Conservation (phyloP, 2,888 invertebrate genomes). For the Luperina testacea region DNA sequence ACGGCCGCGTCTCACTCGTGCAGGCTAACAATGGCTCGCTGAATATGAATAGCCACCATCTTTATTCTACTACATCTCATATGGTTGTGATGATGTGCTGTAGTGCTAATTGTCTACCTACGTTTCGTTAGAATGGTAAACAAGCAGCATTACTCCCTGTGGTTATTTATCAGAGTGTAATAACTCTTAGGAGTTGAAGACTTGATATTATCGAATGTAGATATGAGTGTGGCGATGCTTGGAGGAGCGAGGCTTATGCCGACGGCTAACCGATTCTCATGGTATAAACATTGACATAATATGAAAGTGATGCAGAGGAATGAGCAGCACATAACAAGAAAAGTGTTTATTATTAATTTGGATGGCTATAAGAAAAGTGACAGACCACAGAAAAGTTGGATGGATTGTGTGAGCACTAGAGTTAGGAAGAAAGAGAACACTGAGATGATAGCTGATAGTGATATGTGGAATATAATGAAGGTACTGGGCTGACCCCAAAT, state of each 20-base stretch:
- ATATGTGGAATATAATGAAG: background rate
- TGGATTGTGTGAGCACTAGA: background rate
- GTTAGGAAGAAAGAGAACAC: background rate
- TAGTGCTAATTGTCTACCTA: conserved; percentile 27
- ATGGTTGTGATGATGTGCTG: conserved; percentile 39
- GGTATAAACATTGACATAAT: background rate
- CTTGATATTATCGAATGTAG: conserved; percentile 10
- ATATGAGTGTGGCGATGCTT: background rate
- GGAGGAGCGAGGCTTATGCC: background rate
- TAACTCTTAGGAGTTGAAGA: conserved; percentile 4
- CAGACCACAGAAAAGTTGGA: background rate
- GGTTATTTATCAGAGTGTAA: conserved; percentile 14
- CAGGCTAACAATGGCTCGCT: conserved; percentile 43
- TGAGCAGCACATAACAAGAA: background rate
- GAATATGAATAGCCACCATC: conserved; percentile 45
- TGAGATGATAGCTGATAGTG: background rate
- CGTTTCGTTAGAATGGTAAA: conserved; percentile 37
- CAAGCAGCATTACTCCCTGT: conserved; percentile 33
- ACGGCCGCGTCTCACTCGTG: conserved; percentile 35
- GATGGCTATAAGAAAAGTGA: background rate
- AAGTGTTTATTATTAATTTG: background rate
- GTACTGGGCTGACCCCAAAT: background rate
- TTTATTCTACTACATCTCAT: conserved; percentile 34
- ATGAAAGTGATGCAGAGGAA: background rate
- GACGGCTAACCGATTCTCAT: background rate